phyloP scores from a whole-genome alignment of 2,888 invertebrate genomes.

The Drosophila rubida region DNA sequence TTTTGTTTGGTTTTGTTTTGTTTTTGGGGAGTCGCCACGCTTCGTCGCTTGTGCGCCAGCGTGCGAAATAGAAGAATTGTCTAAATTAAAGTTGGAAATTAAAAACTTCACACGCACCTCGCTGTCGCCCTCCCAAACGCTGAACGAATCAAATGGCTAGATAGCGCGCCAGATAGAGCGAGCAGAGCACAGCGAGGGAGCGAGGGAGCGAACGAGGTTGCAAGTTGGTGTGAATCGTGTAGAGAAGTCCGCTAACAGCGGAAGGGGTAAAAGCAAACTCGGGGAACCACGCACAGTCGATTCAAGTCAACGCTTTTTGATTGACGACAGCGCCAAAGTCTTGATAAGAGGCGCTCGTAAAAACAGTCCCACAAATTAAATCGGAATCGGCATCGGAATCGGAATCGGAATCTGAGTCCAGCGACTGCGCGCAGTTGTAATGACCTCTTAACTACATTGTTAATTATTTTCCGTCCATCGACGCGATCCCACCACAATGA shows the following conservation, averaged over 20 bases:
- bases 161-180: constrained; percentile 9
- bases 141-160: constrained; percentile 23
- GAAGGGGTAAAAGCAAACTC: background rate
- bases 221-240: constrained; percentile 22
- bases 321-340: constrained; percentile 58
- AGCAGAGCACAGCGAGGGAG: constrained; percentile 1
- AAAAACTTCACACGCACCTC: constrained; percentile 75
- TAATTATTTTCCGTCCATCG: constrained; percentile 13
- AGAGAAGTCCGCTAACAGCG: background rate
- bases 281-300: constrained; percentile 51
- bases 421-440: background rate
- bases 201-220: background rate
- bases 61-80: constrained; percentile 72
- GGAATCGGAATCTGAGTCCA: constrained; percentile 7
- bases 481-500: background rate
- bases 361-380: constrained; percentile 41
- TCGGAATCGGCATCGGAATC: too few species aligned
- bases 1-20: constrained; percentile 1
- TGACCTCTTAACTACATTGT: constrained; percentile 11
- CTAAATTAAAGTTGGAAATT: constrained; percentile 78
- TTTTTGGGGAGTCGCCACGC: constrained; percentile 55
- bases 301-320: constrained; percentile 53
- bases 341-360: constrained; percentile 63
- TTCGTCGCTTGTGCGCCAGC: constrained; percentile 65
- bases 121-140: constrained; percentile 19